These are phyloP conservation scores for Heliothis subflexa DNA, from an alignment of 1,140 invertebrate genomes.

Conservation along the genomic window DNA sequence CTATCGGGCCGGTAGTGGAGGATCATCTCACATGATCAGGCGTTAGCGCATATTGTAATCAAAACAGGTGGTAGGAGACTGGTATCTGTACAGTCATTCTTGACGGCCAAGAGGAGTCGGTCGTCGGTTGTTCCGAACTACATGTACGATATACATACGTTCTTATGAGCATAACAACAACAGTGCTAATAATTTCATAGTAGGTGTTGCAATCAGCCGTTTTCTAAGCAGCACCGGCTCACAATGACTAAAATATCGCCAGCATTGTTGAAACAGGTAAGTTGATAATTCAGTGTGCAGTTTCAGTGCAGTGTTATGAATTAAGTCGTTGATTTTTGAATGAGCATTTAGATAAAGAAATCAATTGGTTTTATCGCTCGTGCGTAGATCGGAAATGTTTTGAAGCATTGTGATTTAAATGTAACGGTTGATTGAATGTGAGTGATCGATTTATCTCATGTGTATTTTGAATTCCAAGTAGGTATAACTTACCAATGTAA, in stretches of 20 bases:
- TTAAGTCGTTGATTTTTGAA: constrained; percentile 2
- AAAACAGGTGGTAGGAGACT: constrained; percentile 57
- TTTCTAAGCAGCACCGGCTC: background rate
- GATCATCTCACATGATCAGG: constrained; percentile 63
- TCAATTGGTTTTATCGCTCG: background rate
- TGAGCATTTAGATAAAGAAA: background rate
- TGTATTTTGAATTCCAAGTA: no score
- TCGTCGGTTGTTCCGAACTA: constrained; percentile 21
- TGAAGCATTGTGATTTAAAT: background rate
- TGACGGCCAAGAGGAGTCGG: constrained; percentile 57
- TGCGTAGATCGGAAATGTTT: background rate
- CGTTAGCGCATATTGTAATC: constrained; percentile 48
- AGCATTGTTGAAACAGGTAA: constrained; percentile 77
- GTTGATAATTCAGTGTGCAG: constrained; percentile 17
- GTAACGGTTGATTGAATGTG: background rate
- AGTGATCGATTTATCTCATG: no score
- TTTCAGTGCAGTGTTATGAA: constrained; percentile 5
- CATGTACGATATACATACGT: constrained; percentile 4
- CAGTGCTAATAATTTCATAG: constrained; percentile 10
- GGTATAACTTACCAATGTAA: no score
- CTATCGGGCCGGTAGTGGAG: constrained; percentile 24
- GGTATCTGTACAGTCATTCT: constrained; percentile 56
- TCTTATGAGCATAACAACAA: background rate
- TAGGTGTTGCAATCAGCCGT: background rate
- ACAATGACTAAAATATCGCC: constrained; percentile 68